Evolutionary conservation across 2,113 vertebrate genomes (phyloP), one percentile per base, ranked within the genome.

Genomic region (Thomomys bottae): DNA sequence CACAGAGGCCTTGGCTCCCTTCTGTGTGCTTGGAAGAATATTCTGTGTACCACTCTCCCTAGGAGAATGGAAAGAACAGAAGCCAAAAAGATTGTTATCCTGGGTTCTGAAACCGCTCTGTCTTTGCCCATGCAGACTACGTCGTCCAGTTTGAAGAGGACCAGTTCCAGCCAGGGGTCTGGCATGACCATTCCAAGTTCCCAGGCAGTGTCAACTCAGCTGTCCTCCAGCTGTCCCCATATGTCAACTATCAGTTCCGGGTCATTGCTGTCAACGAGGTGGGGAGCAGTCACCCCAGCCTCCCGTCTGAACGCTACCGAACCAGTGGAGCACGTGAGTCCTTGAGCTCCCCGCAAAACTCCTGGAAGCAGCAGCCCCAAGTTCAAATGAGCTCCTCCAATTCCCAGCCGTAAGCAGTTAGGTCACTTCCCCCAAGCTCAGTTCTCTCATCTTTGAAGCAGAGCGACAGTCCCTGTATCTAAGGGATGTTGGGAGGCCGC

Each of bases 241-340:
- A 98, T 0, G 98, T 99, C 95, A 99, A 99, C 97, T 99, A 99
- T 92, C 98, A 99, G 90, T 99, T 99, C 96, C 98, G 99, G 26
- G 99, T 99, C 79, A 98, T 99, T 0, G 99, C 99, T 0, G 95
- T 99, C 94, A 99, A 99, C 20, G 97, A 98, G 0, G 98, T 99
- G 54, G 99, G 99, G 87, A 98, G 97, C 95, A 99, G 99, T 91
- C 81, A 96, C 70, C 99, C 99, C 85, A 99, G 99, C 73, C 23
- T 30, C 4, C 98, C 99, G 0, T 99, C 99, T 0, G 97, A 98
- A 6, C 98, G 98, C 8, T 99, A 99, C 96, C 98, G 98, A 96
- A 99, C 99, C 94, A 99, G 98, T 0, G 99, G 99, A 72, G 98
- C 99, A 4, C 96, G 99, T 99, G 96, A 98, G 98, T 98, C 92